phyloP scores from a whole-genome alignment of 2,113 vertebrate genomes.

The Pavo muticus region DNA sequence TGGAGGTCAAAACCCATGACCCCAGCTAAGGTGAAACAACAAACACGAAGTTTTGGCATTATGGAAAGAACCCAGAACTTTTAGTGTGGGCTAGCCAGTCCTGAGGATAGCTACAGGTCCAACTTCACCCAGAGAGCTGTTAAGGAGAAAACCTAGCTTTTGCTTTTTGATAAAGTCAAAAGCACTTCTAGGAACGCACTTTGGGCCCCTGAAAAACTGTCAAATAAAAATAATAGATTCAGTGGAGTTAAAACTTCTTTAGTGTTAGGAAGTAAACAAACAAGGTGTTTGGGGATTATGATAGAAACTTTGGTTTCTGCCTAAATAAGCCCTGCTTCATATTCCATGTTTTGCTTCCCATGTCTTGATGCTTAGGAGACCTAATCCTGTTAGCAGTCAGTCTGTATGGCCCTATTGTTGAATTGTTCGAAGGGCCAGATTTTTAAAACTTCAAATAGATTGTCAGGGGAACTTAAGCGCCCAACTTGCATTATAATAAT shows the following conservation, averaged over 20 bases:
- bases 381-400: not conserved
- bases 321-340: not conserved
- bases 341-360: not conserved
- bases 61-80: not conserved
- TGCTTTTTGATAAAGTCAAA: not conserved
- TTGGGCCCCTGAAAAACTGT: not conserved
- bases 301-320: not conserved
- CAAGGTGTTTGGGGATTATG: not conserved
- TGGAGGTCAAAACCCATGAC: not conserved
- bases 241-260: not conserved
- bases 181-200: not conserved
- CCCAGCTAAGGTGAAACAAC: not conserved
- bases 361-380: not conserved
- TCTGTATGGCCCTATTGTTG: not conserved
- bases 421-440: not conserved
- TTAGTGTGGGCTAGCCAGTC: not conserved
- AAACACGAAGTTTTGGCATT: not conserved
- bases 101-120: not conserved
- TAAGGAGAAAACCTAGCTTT: not conserved
- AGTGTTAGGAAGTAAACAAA: not conserved
- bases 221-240: not conserved
- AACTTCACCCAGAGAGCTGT: not conserved
- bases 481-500: not conserved
- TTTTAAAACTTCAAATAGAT: not conserved
- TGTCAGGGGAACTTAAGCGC: not conserved